Conservation (phyloP, 2,797 vertebrate species). For the Taeniopygia guttata region DNA sequence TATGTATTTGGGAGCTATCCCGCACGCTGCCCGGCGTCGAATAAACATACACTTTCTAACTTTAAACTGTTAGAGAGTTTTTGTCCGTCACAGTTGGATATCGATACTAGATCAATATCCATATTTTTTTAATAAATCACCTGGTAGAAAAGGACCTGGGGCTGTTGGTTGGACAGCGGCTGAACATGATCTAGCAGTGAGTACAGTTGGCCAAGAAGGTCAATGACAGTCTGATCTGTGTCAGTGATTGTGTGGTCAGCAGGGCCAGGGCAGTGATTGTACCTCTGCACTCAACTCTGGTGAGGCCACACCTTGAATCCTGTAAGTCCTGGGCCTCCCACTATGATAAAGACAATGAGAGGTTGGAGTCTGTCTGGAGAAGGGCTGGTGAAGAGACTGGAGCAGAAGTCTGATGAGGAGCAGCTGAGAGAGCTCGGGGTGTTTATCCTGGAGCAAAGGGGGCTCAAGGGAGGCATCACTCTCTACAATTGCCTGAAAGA, state of each 20-base stretch:
- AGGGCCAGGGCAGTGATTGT: background rate
- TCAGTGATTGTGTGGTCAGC: background rate
- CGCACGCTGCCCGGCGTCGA: too few relatives aligned
- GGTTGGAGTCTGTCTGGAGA: background rate
- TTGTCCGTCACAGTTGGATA: too few relatives aligned
- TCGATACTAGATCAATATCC: too few relatives aligned
- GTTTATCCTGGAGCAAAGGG: background rate
- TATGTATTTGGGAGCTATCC: too few relatives aligned
- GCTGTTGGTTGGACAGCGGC: accelerated
- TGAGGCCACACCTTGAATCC: background rate
- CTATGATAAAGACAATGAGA: background rate
- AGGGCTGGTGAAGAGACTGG: background rate
- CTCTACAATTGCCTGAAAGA: background rate
- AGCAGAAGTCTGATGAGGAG: background rate
- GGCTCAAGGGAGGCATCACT: background rate
- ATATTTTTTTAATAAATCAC: too few relatives aligned
- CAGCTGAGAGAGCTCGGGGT: background rate
- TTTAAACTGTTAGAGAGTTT: too few relatives aligned
- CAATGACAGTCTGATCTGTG: background rate
- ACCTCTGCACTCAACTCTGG: background rate
- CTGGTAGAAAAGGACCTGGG: background rate
- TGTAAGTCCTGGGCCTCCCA: background rate
- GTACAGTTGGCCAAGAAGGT: background rate
- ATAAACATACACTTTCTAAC: too few relatives aligned
- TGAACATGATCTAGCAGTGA: background rate